A percentile compares a stretch with the other conserved stretches of the same genome.
Conservation (phyloP, 2,797 vertebrate genomes). For the Mus spretus region DNA sequence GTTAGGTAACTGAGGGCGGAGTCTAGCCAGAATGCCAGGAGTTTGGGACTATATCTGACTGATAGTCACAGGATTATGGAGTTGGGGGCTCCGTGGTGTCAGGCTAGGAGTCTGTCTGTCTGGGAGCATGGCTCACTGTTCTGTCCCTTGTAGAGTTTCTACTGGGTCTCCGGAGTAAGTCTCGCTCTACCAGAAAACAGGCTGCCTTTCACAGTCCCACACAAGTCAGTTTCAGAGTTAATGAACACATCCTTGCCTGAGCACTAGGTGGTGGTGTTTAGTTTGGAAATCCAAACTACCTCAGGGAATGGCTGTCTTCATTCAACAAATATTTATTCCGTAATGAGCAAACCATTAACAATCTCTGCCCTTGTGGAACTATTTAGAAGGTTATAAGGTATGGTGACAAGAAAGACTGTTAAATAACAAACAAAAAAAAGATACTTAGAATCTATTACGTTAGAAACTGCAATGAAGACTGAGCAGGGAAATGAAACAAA, state of each 20-base stretch:
- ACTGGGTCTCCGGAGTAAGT: too few relatives aligned
- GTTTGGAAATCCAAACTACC: slow-evolving; percentile 43
- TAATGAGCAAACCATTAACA: slow-evolving; percentile 63
- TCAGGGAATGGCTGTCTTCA: not conserved
- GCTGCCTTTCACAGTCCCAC: too few relatives aligned
- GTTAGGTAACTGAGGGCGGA: too few relatives aligned
- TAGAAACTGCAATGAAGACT: slow-evolving; percentile 6
- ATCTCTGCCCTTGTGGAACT: not conserved
- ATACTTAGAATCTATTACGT: not conserved
- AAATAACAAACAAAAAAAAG: not conserved
- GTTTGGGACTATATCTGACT: too few relatives aligned
- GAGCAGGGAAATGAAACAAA: not conserved
- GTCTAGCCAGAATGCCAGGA: too few relatives aligned
- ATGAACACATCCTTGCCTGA: slow-evolving; percentile 28
- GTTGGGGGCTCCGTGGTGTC: too few relatives aligned
- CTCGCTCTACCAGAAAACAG: too few relatives aligned
- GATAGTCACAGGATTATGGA: too few relatives aligned
- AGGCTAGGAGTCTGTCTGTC: too few relatives aligned
- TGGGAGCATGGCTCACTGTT: too few relatives aligned
- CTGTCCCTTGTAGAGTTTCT: too few relatives aligned
- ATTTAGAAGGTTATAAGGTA: not conserved
- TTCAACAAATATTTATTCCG: slow-evolving; percentile 48
- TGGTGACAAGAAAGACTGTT: slow-evolving; percentile 23
- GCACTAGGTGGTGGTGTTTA: slow-evolving; percentile 78
- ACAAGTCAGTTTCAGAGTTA: not conserved